Base-by-base conservation (phyloP, 2,113 vertebrate species). In the Myiozetetes cayanensis region DNA sequence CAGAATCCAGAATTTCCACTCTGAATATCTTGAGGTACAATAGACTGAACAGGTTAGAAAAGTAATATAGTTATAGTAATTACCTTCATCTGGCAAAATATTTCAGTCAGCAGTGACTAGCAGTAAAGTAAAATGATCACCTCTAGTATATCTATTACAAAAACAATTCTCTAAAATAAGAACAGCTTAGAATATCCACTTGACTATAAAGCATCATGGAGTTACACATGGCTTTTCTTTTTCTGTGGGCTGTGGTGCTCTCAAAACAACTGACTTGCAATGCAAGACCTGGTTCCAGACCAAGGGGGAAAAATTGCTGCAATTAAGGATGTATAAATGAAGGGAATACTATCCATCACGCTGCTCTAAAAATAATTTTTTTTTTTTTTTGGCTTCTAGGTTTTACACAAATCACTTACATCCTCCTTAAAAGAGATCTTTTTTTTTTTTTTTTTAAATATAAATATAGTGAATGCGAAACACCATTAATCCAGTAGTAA, bases 401-500 rank as follows among this genome's bases (percentile, higher is more conserved):
- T 67, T 97, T 95, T 96, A 91, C 80, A 96, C 75, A 97, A 97
- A 97, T 97, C 95, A 97, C 76, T 97, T 98, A 94, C 78, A 95
- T 96, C 72, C 81, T 94, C 90, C 87, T 97, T 96, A 90, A 97
- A 97, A 93, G 85, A 96, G 82, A 67, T 68, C 9, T 85, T 27
- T 30, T n/a, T 76, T 70, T 56, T 76, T 80, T 75, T 74, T 72
- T 72, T 43, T 4, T 43, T 43, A 43, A 67, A 74, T 89, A 87
- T 92, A 98, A 97, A 97, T 97, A 97, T 82, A 96, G 95, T 97
- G 94, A 97, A 97, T 97, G 73, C 4, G 23, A 96, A 98, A 97
- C 95, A 97, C 95, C 83, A 97, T 97, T 98, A 97, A 98, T 98
- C 97, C 97, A 96, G 96, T 94, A 87, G 79, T 98, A 98, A 98